These are phyloP conservation scores for Anarsia innoxiella DNA, from an alignment of 2,888 invertebrate genomes.

Conservation along the genomic window DNA sequence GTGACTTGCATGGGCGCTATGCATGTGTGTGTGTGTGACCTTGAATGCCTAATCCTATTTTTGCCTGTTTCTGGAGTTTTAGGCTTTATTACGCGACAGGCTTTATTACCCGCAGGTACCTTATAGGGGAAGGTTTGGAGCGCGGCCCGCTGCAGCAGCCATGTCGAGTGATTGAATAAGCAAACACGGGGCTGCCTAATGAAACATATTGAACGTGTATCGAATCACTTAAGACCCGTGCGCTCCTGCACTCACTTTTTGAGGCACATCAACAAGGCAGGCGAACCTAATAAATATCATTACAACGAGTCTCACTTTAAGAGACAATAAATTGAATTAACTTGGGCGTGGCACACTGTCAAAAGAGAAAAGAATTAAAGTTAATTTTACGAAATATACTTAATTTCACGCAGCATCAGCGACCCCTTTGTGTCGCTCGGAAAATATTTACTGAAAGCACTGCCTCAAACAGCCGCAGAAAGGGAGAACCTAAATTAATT, in stretches of 20 bases:
- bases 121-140: conserved; percentile 37
- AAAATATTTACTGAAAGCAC: conserved; percentile 58
- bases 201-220: conserved; percentile 75
- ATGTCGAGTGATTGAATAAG: conserved; percentile 73
- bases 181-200: conserved; percentile 63
- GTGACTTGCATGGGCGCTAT: too few relatives aligned
- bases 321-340: conserved; percentile 71
- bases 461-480: conserved; percentile 42
- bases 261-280: conserved; percentile 62
- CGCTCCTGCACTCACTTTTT: conserved; percentile 65
- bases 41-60: too few relatives aligned
- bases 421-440: conserved; percentile 48
- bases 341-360: conserved; percentile 61
- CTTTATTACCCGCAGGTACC: too few relatives aligned
- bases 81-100: too few relatives aligned
- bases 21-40: too few relatives aligned
- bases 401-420: conserved; percentile 58
- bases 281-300: conserved; percentile 67
- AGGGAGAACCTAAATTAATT: conserved; percentile 57
- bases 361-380: conserved; percentile 58
- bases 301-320: conserved; percentile 64
- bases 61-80: too few relatives aligned
- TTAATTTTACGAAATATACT: conserved; percentile 60
- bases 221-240: conserved; percentile 70
- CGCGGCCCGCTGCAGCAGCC: conserved; percentile 43